These are phyloP conservation scores for Drosophila grimshawi DNA, from an alignment of 1,140 invertebrate species.

Conservation along the genomic window DNA sequence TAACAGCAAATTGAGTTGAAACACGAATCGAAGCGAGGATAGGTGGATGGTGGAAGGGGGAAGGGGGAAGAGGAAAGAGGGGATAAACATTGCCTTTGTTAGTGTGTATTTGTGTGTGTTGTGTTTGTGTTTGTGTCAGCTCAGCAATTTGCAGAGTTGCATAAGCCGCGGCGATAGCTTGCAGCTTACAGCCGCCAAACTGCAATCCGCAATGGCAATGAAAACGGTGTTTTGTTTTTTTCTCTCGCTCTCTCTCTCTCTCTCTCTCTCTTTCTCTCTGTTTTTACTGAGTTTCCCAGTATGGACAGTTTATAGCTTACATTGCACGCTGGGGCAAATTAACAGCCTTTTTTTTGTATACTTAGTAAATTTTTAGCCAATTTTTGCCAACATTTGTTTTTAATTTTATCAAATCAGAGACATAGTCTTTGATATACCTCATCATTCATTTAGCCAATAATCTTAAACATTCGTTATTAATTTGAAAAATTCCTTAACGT, in stretches of 20 bases:
- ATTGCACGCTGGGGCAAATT: background rate
- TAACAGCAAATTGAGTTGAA: constrained; percentile 55
- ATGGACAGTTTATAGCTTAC: constrained; percentile 20
- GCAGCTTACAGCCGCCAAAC: constrained; percentile 45
- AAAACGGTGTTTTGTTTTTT: background rate
- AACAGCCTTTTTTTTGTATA: background rate
- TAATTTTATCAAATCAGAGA: no score
- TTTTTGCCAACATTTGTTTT: no score
- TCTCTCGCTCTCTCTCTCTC: background rate
- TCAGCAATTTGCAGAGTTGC: constrained; percentile 54
- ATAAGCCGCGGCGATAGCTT: constrained; percentile 41
- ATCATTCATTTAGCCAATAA: no score
- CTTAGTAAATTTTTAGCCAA: no score
- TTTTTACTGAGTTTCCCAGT: constrained; percentile 1
- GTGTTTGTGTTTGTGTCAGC: constrained; percentile 26
- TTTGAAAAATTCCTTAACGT: no score
- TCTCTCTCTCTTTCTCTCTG: background rate
- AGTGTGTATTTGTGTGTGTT: no score
- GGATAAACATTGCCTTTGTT: background rate
- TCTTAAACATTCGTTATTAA: no score
- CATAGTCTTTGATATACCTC: no score
- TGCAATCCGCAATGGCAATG: constrained; percentile 39
- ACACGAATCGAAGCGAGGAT: constrained; percentile 27
- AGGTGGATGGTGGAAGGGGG: background rate
- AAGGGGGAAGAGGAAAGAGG: background rate